Base-by-base conservation (phyloP, 1,140 invertebrate genomes). In the Gryllus bimaculatus region DNA sequence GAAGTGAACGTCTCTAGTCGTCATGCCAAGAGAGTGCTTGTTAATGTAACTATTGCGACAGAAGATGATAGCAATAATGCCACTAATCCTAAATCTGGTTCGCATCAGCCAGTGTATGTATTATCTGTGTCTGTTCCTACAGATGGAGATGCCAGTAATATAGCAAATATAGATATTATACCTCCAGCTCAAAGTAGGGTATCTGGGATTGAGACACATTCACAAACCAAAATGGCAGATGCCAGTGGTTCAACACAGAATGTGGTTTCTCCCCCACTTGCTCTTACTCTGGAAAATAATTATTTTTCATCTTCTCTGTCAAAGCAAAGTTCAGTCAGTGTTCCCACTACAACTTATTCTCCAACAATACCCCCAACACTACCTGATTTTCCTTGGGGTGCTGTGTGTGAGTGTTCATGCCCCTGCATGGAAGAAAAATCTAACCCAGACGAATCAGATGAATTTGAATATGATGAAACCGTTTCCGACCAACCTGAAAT, bases 1-100 rank as follows among this genome's bases (percentile, higher is more conserved):
- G 78, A 79, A 21, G 13, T 21, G 26, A 75, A 75, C 48, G 78
- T 66, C 47, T 75, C 78, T 7, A 20, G 73, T 26, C 73, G 39
- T 13, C 54, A 74, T 49, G 81, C 87, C 74, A 90, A 90, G 86
- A 88, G 89, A 80, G 87, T 94, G 81, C 86, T 92, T 81, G 91
- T 94, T 76, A 94, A 94, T 86, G 87, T 94, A 79, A 93, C 92
- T 7, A 93, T 94, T 82, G 89, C 90, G 21, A 89, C 90, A 21
- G 90, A 91, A 81, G 88, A 89, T 81, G 87, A 87, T 81, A 85
- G 85, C 82, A 84, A 39, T 15, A 78, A 78, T 20, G 21, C 74
- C 20, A 49, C 75, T 2, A 78, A 73, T 26, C 26, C 75, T 47
- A 79, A 81, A 20, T 49, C 77, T 6, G n/a, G 47, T 18, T 26